Evolutionary conservation across 92 coral and sea anemone species (phyloP).

Genomic region (Umimayanthus kanabou): DNA sequence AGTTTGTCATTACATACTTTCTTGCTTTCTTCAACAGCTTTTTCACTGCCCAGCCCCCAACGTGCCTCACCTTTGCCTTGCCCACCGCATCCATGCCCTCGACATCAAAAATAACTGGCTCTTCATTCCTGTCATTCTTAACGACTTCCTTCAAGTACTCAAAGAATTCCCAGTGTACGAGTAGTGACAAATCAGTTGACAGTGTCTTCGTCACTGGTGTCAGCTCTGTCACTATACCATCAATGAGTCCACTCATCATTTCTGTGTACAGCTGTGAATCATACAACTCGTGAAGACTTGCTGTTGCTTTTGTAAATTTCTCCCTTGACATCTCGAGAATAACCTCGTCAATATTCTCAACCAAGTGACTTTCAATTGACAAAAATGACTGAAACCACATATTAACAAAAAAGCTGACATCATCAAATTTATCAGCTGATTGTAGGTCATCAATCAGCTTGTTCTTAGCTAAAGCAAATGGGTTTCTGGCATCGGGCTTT

Average conservation of each 20-base stretch:
- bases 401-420: conserved; percentile 32
- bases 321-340: conserved; percentile 34
- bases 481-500: no score
- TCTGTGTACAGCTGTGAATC: not conserved
- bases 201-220: conserved; percentile 6
- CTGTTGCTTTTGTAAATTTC: conserved; percentile 45
- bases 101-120: conserved; percentile 46
- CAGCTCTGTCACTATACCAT: not conserved
- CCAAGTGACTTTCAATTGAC: conserved; percentile 26
- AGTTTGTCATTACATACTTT: conserved; percentile 32
- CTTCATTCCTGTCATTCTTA: conserved; percentile 31
- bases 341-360: conserved; percentile 32
- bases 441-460: not conserved
- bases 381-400: conserved; percentile 42
- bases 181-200: conserved; percentile 28
- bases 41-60: conserved; percentile 51
- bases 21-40: conserved; percentile 20
- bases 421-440: conserved; percentile 27
- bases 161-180: conserved; percentile 39
- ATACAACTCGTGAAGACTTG: conserved; percentile 30
- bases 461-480: no score
- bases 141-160: conserved; percentile 34
- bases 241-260: no score
- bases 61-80: conserved; percentile 49
- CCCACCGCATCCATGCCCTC: conserved; percentile 47